Conservation (phyloP, 2,888 invertebrate species). For the Acanthosepion lycidas region DNA sequence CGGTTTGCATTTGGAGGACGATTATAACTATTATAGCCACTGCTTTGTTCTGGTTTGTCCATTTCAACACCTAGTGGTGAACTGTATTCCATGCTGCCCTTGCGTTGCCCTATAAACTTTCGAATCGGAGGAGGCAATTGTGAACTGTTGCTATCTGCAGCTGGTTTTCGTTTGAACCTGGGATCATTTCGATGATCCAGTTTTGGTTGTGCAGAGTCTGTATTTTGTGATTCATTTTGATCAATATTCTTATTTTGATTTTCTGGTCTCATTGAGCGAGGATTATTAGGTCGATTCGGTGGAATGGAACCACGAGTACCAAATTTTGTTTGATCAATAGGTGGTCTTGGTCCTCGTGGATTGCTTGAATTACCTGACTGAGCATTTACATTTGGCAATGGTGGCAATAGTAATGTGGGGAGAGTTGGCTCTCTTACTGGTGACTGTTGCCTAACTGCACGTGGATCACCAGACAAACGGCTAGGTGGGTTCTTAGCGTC, state of each 20-base stretch:
- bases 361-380: conserved; percentile 25
- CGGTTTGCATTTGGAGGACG: conserved; percentile 56
- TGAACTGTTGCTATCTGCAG: conserved; percentile 47
- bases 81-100: conserved; percentile 71
- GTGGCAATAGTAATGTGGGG: conserved; percentile 51
- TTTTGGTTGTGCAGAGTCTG: conserved; percentile 59
- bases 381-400: conserved; percentile 49
- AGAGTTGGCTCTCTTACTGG: conserved; percentile 4
- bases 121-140: conserved; percentile 35
- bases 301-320: conserved; percentile 24
- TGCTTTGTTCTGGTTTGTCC: conserved; percentile 55
- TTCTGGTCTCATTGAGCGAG: conserved; percentile 45
- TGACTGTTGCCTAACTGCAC: neutral
- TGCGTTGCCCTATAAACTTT: conserved; percentile 60
- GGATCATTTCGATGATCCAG: conserved; percentile 73
- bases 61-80: conserved; percentile 70
- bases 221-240: conserved; percentile 36
- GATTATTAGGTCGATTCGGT: conserved; percentile 35
- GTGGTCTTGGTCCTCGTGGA: conserved; percentile 41
- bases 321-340: neutral
- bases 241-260: neutral
- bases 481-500: neutral
- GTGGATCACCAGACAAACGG: conserved; percentile 36
- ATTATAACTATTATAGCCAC: conserved; percentile 69
- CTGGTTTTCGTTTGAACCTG: conserved; percentile 69